These are phyloP conservation scores for Tragelaphus strepsiceros DNA, from an alignment of 2,113 vertebrate genomes.

Conservation along the genomic window DNA sequence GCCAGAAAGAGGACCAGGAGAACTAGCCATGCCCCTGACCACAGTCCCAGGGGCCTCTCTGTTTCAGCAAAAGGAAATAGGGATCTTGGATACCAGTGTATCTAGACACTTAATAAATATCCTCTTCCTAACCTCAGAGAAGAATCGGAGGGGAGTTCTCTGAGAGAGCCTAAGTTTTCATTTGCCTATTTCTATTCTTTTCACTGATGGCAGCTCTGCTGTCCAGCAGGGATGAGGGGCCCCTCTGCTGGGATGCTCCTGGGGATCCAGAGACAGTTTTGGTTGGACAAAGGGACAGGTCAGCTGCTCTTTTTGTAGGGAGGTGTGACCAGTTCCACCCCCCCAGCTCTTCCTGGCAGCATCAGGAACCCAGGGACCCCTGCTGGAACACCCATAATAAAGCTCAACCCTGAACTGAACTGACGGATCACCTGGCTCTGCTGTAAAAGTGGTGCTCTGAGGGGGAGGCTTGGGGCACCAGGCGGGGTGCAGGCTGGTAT, in stretches of 20 bases:
- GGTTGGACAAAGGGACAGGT: neutral
- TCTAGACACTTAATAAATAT: neutral
- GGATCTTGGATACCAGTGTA: neutral
- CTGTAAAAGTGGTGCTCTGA: neutral
- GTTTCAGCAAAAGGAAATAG: neutral
- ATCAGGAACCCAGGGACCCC: neutral
- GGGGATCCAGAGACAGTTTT: neutral
- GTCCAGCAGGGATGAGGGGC: neutral
- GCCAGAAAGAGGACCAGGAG: neutral
- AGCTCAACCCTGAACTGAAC: conserved; percentile 10
- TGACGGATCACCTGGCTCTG: neutral
- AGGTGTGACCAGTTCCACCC: neutral
- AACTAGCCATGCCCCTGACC: neutral
- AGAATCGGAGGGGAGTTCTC: neutral
- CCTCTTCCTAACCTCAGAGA: neutral
- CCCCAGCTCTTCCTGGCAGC: neutral
- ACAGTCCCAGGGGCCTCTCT: neutral
- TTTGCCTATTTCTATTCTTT: neutral
- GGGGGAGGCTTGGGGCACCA: neutral
- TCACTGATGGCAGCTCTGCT: neutral
- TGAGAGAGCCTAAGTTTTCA: neutral
- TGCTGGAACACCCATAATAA: neutral
- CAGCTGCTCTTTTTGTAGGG: neutral
- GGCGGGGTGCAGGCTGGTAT: neutral
- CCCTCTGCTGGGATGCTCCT: neutral